These are phyloP conservation scores for Andricus quercusramuli DNA, from an alignment of 2,888 invertebrate genomes.

Conservation along the genomic window DNA sequence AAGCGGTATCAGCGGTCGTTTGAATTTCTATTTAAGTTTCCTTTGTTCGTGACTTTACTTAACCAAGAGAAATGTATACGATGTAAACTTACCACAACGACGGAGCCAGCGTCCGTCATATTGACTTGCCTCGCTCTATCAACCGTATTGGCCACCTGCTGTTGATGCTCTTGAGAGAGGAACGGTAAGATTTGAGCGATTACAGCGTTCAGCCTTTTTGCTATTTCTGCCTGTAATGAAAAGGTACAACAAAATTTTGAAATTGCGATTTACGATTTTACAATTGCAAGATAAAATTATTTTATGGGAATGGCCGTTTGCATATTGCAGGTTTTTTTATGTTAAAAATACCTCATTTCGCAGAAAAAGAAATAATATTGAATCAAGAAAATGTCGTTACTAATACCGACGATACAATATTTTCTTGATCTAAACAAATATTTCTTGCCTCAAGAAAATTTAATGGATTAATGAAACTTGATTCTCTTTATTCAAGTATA, in stretches of 20 bases:
- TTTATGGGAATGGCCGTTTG: no score
- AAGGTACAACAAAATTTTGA: not conserved
- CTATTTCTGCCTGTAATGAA: conserved; percentile 94
- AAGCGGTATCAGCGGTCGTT: no score
- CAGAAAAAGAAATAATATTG: no score
- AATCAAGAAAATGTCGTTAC: no score
- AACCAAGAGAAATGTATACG: conserved; percentile 4
- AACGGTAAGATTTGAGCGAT: conserved; percentile 97
- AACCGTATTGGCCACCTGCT: conserved; percentile 96
- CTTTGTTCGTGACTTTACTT: conserved; percentile 32
- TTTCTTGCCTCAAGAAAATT: no score
- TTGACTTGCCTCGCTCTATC: conserved; percentile 99
- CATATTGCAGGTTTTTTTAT: no score
- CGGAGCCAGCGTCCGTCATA: conserved; percentile 97
- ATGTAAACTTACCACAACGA: conserved; percentile 92
- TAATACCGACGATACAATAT: no score
- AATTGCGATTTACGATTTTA: not conserved
- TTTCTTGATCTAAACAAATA: no score
- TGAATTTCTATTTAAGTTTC: not conserved
- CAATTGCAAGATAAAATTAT: not conserved
- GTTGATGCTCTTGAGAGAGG: conserved; percentile 97
- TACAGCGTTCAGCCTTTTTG: conserved; percentile 96
- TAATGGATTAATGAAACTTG: no score
- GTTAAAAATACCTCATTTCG: no score
- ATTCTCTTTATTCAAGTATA: no score